These are phyloP conservation scores for Rhodeus uyekii DNA, from an alignment of 2,797 vertebrate species.

Conservation along the genomic window DNA sequence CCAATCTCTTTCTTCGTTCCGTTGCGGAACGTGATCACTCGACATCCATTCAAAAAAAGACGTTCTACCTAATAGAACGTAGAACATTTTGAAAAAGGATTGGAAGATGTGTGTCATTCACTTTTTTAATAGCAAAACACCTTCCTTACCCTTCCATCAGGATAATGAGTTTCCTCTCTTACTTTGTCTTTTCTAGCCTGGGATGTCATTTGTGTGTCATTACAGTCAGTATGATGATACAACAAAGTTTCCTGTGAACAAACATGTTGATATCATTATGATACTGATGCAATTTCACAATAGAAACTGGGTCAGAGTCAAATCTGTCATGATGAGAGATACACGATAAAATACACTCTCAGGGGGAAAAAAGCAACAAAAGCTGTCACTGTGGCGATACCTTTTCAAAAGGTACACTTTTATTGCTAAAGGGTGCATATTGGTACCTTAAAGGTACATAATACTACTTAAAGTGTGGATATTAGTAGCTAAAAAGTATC, in stretches of 20 bases:
- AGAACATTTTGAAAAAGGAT: background rate
- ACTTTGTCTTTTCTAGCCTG: conserved; percentile 42
- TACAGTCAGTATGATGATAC: background rate
- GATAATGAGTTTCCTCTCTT: conserved; percentile 59
- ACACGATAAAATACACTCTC: background rate
- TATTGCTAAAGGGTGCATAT: too few species aligned
- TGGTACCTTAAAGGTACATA: too few species aligned
- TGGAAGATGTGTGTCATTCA: background rate
- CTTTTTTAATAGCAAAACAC: background rate
- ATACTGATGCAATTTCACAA: background rate
- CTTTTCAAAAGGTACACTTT: too few species aligned
- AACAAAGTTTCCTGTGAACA: conserved; percentile 6
- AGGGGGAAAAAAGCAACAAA: too few species aligned
- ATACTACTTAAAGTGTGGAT: too few species aligned
- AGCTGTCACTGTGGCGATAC: too few species aligned
- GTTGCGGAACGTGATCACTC: conserved; percentile 59
- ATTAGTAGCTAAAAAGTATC: too few species aligned
- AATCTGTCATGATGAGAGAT: background rate
- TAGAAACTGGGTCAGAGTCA: background rate
- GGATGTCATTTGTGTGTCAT: conserved; percentile 10
- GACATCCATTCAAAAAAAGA: conserved; percentile 56
- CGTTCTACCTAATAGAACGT: conserved; percentile 62
- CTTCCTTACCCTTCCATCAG: conserved; percentile 64
- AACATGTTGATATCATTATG: background rate
- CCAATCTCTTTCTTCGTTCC: conserved; percentile 71